Conservation (phyloP, 53 echinoderm and acorn worm species). For the Holothuria leucospilota region DNA sequence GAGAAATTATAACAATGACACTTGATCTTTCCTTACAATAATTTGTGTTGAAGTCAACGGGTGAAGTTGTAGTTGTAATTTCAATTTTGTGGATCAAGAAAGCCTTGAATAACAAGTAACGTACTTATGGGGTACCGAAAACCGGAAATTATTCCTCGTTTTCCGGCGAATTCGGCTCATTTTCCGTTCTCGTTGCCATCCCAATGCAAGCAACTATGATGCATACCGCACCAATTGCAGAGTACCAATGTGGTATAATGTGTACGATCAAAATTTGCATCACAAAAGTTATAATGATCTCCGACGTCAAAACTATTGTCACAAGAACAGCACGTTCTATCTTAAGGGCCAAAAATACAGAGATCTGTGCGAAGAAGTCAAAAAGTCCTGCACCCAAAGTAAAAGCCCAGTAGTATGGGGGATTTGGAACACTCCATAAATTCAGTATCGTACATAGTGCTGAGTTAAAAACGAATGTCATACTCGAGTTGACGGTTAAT, state of each 20-base stretch:
- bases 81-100: too few species aligned
- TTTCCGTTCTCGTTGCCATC: conserved; percentile 8
- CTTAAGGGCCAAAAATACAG: conserved; percentile 8
- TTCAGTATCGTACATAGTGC: not conserved
- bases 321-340: conserved; percentile 37
- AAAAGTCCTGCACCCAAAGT: conserved; percentile 14
- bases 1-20: too few species aligned
- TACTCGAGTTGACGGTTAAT: not conserved
- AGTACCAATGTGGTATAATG: conserved; percentile 31
- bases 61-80: too few species aligned
- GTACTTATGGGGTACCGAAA: too few species aligned
- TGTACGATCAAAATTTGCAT: conserved; percentile 23
- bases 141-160: too few species aligned
- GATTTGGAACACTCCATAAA: conserved; percentile 24
- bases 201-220: conserved; percentile 23
- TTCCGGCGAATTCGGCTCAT: not conserved
- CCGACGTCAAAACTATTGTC: conserved; percentile 16
- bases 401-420: conserved; percentile 32
- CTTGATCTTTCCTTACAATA: too few species aligned
- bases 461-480: not conserved
- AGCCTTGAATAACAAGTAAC: too few species aligned
- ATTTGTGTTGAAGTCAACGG: too few species aligned
- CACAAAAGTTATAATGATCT: conserved; percentile 30
- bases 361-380: conserved; percentile 29
- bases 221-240: conserved; percentile 10